Base-by-base conservation (phyloP, 2,797 vertebrate genomes). In the Decapterus maruadsi region DNA sequence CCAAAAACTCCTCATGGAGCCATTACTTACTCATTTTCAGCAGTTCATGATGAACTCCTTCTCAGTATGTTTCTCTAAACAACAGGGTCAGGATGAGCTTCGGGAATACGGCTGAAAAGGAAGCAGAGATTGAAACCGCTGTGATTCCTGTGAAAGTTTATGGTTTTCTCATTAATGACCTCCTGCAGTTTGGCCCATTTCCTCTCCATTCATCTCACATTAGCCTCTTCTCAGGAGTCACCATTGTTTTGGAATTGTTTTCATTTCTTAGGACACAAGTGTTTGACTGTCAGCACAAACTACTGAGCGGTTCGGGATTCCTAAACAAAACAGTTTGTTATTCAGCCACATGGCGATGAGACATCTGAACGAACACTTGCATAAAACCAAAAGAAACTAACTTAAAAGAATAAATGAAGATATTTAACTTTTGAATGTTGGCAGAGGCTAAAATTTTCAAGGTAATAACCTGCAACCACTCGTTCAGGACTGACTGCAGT, bases 111-210 rank as follows among this genome's bases (percentile, higher is more conserved):
- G 29, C 67, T 76, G 53, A 36, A 65, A 87, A 87, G 78, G 81
- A 90, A 77, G 73, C 50, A 6, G 34, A 54, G 59, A 74, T 57
- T 73, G 36, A 84, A 78, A 75, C 46, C 42, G 29, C 64, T 31
- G 62, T 6, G 66, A 71, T 65, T 88, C 85, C 68, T 83, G 83
- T 83, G 83, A 79, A 86, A 87, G 48, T 90, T 88, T 85, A 89
- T 80, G 85, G 83, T 78, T 89, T 87, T 93, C 85, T 92, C 87
- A 88, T 92, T 90, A 90, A 90, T 90, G 91, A 84, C 87, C 92
- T 86, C 92, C 92, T 92, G 91, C 29, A 20, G 93, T 85, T 91
- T 79, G 80, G 69, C 79, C 76, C 84, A 84, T 90, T 94, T 92
- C 91, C 89, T 89, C 80, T 42, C 85, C 84, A 91, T 93, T 91